phyloP scores from a whole-genome alignment of 1,140 invertebrate genomes.

The Drosophila mauritiana region DNA sequence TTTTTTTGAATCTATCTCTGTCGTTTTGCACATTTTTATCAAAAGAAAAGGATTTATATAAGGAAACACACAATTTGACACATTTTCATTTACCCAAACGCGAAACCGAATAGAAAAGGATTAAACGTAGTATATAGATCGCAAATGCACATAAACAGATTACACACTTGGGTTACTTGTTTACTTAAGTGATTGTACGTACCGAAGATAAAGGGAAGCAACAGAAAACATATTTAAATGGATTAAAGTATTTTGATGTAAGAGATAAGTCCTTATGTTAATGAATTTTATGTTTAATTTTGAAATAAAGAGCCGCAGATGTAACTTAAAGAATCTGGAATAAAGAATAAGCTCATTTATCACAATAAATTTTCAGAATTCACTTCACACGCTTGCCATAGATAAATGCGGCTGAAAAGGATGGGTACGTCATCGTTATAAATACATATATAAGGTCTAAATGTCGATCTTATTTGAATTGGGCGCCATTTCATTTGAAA shows the following conservation, averaged over 20 bases:
- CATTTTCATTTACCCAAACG: slow-evolving; percentile 18
- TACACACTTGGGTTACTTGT: slow-evolving; percentile 48
- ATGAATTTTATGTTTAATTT: slow-evolving; percentile 57
- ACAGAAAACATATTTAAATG: slow-evolving; percentile 32
- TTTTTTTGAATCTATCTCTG: slow-evolving; percentile 16
- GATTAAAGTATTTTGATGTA: slow-evolving; percentile 57
- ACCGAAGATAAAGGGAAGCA: slow-evolving; percentile 17
- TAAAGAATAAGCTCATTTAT: slow-evolving; percentile 47
- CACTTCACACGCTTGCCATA: background rate
- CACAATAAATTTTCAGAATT: slow-evolving; percentile 37
- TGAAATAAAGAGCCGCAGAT: slow-evolving; percentile 40
- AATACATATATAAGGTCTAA: background rate
- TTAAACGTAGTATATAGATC: slow-evolving; percentile 19
- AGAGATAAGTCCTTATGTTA: slow-evolving; percentile 53
- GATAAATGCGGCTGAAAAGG: background rate
- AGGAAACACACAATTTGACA: slow-evolving; percentile 6
- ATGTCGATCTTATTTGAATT: background rate
- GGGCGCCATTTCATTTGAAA: background rate
- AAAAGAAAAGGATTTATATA: slow-evolving; percentile 13
- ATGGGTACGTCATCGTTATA: background rate
- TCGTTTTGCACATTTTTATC: slow-evolving; percentile 28
- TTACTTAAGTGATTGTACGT: slow-evolving; percentile 31
- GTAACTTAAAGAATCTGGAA: slow-evolving; percentile 45
- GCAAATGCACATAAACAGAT: slow-evolving; percentile 45
- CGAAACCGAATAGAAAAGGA: slow-evolving; percentile 19